Evolutionary conservation across 2,888 invertebrate species (phyloP), one percentile per base, ranked within the genome.

Genomic region (Fabriciana adippe): DNA sequence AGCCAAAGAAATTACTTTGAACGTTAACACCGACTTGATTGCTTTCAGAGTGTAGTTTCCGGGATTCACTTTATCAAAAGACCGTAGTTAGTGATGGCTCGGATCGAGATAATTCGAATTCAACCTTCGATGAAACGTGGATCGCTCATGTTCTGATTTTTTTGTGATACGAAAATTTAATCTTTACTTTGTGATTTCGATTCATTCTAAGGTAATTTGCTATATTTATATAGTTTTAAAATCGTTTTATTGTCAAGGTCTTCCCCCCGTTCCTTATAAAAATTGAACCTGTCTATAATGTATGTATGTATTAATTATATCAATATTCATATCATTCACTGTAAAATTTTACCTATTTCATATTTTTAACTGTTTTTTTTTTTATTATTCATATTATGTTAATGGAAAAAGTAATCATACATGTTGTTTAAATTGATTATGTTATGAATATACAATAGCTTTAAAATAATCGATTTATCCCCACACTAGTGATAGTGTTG

Each of bases 1-100:
- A 86, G 84, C 82, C 82, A 83, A 85, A 88, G 85, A 87, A 88
- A 86, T 87, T 85, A 85, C 85, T 82, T 80, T 79, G 81, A 83
- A 82, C 85, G 82, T 85, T 86, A 86, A 84, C 84, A 84, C 83
- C 80, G 77, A 78, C 81, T 81, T 87, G 87, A 88, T 87, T 87
- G 88, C 87, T 87, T 88, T 83, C 79, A 81, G 78, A 85, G 79
- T 81, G 80, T 78, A 81, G 82, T 79, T 83, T 80, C 81, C 80
- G 78, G 80, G 80, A 80, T 81, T 79, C 80, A 78, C 78, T 81
- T 82, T 76, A 76, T 78, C 80, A 83, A 84, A 81, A 82, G 83
- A 79, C 80, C 75, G 75, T 78, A 66, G 60, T 66, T 66, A 66
- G 66, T 66, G 66, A 55, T 66, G 66, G 54, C 60, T 55, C 35